A percentile compares a stretch with the other conserved stretches of the same genome.
Conservation (phyloP, 2,888 invertebrate genomes). For the Acanthoscelides obtectus region DNA sequence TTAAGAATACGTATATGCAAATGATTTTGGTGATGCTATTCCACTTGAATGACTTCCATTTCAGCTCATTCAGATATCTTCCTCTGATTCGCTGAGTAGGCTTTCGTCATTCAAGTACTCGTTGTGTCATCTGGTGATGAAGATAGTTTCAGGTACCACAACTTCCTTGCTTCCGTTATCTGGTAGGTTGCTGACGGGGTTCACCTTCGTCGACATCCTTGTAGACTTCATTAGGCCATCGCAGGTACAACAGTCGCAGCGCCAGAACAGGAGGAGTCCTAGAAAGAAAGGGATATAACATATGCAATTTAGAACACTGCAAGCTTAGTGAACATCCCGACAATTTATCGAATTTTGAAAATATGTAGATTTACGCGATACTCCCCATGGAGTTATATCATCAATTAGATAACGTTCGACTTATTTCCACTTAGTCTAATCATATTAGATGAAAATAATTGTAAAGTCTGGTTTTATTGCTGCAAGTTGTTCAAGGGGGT, state of each 20-base stretch:
- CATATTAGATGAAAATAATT: too few relatives aligned
- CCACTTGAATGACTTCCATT: background rate
- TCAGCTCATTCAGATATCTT: slow-evolving; percentile 24
- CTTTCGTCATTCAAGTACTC: slow-evolving; percentile 37
- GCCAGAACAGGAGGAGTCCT: slow-evolving; percentile 43
- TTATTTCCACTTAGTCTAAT: too few relatives aligned
- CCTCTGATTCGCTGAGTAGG: slow-evolving; percentile 34
- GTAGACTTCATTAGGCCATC: slow-evolving; percentile 31
- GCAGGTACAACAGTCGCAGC: slow-evolving; percentile 44
- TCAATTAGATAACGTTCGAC: too few relatives aligned
- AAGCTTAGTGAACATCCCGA: too few relatives aligned
- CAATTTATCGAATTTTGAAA: too few relatives aligned
- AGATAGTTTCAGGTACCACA: slow-evolving; percentile 53
- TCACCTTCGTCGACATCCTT: slow-evolving; percentile 25
- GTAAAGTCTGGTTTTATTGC: too few relatives aligned
- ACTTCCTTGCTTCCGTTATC: slow-evolving; percentile 40
- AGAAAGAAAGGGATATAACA: slow-evolving; percentile 17
- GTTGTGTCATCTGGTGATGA: slow-evolving; percentile 56
- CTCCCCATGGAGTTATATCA: background rate
- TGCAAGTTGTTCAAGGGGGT: too few relatives aligned
- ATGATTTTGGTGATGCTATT: background rate
- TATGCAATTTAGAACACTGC: background rate
- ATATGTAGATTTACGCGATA: background rate
- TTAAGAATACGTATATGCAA: background rate
- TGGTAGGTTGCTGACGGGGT: slow-evolving; percentile 8